Evolutionary conservation across 2,888 invertebrate genomes (phyloP), one percentile per base, ranked within the genome.

Genomic region (Hypselothyrea guttata): DNA sequence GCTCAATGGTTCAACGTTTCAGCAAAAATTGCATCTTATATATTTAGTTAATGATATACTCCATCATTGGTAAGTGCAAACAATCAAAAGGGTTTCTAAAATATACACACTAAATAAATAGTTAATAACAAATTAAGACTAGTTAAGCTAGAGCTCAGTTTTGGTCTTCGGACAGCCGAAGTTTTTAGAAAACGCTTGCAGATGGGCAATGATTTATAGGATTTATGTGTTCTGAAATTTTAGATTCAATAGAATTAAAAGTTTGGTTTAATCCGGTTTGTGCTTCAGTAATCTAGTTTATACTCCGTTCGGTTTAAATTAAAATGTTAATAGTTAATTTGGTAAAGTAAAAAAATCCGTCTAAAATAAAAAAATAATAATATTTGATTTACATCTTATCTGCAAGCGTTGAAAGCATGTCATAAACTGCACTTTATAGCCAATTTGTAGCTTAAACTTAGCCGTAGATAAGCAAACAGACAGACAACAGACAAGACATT

Each of bases 21-120:
- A 94, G 74, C 95, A 97, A 91, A 96, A 98, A 90, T 93, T 99
- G 57, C 99, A 99, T 92, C 94, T 99, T 90, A 97, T 99, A 89
- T 99, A 99, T 92, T 93, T 99, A 87, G 96, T 99, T 86, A 99
- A 99, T 92, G 99, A 99, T 93, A 96, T 99, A 66, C 92, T 99
- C 49, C 98, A 99, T 91, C 98, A 99, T 91, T 97, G 97, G 96
- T 97, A 93, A 94, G 94, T 93, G 72, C 69, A 51, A 16, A 46
- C 35, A 35, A 37, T 22, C 11, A 45, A 34, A 58, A 18, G 11
- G 9, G 16, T n/a, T n/a, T 3, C 38, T 7, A 7, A 28, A 7
- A 28, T 8, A 28, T 8, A 28, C 28, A 28, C 28, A 22, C 22
- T 13, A 13, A 13, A 4, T 15, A 7, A 35, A 35, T 13, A 0